Base-by-base conservation (phyloP, 1,140 invertebrate genomes). In the Halyomorpha halys region DNA sequence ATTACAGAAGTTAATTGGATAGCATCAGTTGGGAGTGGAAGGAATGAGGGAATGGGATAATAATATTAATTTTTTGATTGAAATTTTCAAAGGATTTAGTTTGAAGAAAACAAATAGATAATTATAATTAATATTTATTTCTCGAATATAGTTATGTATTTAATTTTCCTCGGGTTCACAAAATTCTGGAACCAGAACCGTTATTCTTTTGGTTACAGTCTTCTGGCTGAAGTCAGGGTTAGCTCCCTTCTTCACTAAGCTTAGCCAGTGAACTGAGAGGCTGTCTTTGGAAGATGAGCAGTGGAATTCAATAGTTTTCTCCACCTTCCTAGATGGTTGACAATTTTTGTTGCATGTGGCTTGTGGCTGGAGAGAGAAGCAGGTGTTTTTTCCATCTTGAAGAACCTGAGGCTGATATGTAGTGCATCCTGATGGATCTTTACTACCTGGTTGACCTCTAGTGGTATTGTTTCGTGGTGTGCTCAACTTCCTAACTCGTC, bases 161-260 rank as follows among this genome's bases (percentile, higher is more conserved):
- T 3, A 39, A 39, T 39, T 39, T 30, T 1, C n/a, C 15, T 18
- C 18, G 6, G 61, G 21, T 51, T 11, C 21, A 59, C 67, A 68
- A n/a, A 19, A 54, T 25, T 63, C 15, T 34, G 67, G 67, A 30
- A 66, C 21, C 19, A 44, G 44, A 49, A 68, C 18, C 11, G n/a
- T 65, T 21, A 53, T 54, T 25, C 21, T 44, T 19, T 64, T 56
- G 59, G 63, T 59, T n/a, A 44, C 5, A n/a, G 44, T 49, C 65
- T 68, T 68, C 16, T 64, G 19, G 9, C 15, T 19, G 63, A 68
- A 66, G 47, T 68, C 65, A 44, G 81, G 82, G 68, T 77, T 83
- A 44, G 77, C 73, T 11, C 83, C 83, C 61, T 75, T 74, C 53
- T 75, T 75, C 64, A 83, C 81, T 69, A 81, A 75, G 6, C 76